Conservation (phyloP, 2,797 vertebrate species). For the Presbytis comata region DNA sequence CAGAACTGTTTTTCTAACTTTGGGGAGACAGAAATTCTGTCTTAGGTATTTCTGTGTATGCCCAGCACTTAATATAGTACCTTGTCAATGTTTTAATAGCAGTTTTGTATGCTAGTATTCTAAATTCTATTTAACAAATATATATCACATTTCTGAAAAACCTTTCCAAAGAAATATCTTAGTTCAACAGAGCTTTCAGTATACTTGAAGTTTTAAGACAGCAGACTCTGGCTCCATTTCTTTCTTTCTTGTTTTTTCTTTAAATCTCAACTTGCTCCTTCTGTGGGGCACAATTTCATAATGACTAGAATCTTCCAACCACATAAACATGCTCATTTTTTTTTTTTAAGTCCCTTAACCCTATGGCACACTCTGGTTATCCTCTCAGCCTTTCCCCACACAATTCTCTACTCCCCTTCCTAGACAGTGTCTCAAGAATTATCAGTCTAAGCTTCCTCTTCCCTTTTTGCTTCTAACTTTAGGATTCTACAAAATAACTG, state of each 20-base stretch:
- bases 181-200: neutral
- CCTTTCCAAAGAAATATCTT: neutral
- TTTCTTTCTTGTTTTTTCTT: neutral
- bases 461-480: conserved; percentile 18
- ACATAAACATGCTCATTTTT: neutral
- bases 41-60: neutral
- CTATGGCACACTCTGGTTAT: neutral
- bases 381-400: neutral
- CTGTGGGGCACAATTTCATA: neutral
- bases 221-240: neutral
- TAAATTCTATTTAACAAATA: conserved; percentile 8
- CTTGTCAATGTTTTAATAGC: neutral
- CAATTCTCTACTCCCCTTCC: neutral
- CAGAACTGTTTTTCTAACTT: neutral
- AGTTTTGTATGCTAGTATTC: neutral
- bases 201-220: neutral
- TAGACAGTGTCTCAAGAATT: neutral
- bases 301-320: neutral
- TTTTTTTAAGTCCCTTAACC: neutral
- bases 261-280: neutral
- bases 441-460: neutral
- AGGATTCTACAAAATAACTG: conserved; percentile 36
- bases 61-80: neutral
- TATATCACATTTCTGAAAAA: neutral
- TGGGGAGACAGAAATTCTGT: neutral